Evolutionary conservation across 1,140 invertebrate species (phyloP).

Genomic region (Linepithema humile): DNA sequence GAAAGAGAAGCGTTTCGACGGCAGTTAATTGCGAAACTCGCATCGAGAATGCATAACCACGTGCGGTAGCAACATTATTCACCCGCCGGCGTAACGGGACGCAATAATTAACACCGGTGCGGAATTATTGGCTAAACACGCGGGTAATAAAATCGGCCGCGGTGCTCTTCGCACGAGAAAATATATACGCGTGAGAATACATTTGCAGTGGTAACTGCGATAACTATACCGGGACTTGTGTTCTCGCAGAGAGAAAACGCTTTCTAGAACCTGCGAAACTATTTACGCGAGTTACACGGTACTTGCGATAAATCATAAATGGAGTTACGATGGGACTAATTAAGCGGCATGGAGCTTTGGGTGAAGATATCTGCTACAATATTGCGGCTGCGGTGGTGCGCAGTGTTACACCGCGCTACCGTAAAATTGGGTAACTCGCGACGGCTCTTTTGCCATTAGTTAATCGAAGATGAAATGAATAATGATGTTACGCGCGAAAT

Average conservation of each 20-base stretch:
- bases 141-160: slow-evolving; percentile 43
- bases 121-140: slow-evolving; percentile 48
- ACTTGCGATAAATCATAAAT: slow-evolving; percentile 27
- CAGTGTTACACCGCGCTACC: too few species aligned
- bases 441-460: too few species aligned
- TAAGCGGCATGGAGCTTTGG: neutral
- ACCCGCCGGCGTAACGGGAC: slow-evolving; percentile 37
- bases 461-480: too few species aligned
- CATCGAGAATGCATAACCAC: slow-evolving; percentile 26
- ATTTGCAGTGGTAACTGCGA: slow-evolving; percentile 7
- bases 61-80: slow-evolving; percentile 54
- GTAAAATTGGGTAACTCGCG: too few species aligned
- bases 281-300: slow-evolving; percentile 21
- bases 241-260: slow-evolving; percentile 8
- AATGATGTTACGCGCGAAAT: too few species aligned
- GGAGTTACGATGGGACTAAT: slow-evolving; percentile 21
- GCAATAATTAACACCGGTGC: slow-evolving; percentile 46
- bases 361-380: slow-evolving; percentile 7
- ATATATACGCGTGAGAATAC: slow-evolving; percentile 10
- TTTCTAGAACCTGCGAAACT: neutral
- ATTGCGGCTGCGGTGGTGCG: too few species aligned
- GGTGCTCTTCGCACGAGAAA: neutral
- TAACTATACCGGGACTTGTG: neutral
- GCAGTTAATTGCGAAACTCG: slow-evolving; percentile 45
- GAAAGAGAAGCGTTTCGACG: slow-evolving; percentile 21